phyloP scores from a whole-genome alignment of 2,113 vertebrate genomes.

The Pogonocichla stellata region DNA sequence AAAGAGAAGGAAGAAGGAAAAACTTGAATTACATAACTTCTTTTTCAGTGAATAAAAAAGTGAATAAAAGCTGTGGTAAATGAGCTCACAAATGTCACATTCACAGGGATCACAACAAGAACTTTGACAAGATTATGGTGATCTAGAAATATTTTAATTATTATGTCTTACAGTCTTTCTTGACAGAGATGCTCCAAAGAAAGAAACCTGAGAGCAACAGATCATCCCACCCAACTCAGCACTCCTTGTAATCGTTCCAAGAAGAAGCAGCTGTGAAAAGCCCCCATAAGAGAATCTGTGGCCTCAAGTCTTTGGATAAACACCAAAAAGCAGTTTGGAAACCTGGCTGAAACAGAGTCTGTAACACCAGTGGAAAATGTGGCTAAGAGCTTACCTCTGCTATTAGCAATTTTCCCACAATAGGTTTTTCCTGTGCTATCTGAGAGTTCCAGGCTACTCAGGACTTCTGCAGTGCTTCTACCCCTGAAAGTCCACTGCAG shows the following conservation, averaged over 20 bases:
- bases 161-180: neutral
- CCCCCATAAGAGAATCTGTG: neutral
- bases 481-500: neutral
- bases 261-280: neutral
- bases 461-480: neutral
- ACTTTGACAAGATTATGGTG: neutral
- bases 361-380: neutral
- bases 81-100: neutral
- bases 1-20: neutral
- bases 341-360: neutral
- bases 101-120: neutral
- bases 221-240: neutral
- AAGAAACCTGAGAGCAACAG: neutral
- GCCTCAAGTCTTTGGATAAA: neutral
- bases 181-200: neutral
- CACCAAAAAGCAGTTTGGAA: slow-evolving; percentile 3
- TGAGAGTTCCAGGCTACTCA: neutral
- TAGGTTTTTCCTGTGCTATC: neutral
- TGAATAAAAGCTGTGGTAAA: neutral
- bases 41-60: neutral
- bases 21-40: neutral
- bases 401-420: neutral
- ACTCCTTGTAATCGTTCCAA: neutral
- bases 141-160: neutral
- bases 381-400: neutral